A percentile compares a stretch with the other conserved stretches of the same genome.
phyloP scores from a whole-genome alignment of 2,113 vertebrate genomes.

The Pollachius pollachius region DNA sequence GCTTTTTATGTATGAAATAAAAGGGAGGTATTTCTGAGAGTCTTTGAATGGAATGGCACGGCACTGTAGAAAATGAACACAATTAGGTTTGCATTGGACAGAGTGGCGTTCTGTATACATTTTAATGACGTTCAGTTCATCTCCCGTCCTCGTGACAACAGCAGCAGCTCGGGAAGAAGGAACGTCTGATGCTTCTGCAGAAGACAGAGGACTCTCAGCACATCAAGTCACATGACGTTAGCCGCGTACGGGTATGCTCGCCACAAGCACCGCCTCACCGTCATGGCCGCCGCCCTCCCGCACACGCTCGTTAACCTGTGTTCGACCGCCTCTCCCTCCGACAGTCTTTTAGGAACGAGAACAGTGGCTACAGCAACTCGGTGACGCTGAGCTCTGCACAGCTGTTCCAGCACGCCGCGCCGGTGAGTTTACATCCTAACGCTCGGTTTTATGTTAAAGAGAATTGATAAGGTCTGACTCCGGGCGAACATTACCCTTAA shows the following conservation, averaged over 20 bases:
- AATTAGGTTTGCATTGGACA: too few species aligned
- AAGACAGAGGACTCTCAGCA: constrained; percentile 84
- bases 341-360: constrained; percentile 73
- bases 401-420: constrained; percentile 71
- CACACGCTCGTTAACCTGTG: not conserved
- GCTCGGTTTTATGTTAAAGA: too few species aligned
- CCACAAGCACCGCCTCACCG: too few species aligned
- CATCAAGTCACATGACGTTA: constrained; percentile 78
- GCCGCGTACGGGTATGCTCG: constrained; percentile 78
- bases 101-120: too few species aligned
- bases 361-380: constrained; percentile 81
- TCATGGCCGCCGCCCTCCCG: too few species aligned
- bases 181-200: constrained; percentile 86
- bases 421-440: constrained; percentile 59
- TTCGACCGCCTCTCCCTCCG: not conserved
- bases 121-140: not conserved
- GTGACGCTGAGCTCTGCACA: constrained; percentile 51
- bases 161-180: constrained; percentile 86
- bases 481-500: too few species aligned
- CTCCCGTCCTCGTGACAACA: constrained; percentile 61
- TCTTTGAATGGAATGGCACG: too few species aligned
- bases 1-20: constrained; percentile 11
- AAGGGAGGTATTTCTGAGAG: too few species aligned
- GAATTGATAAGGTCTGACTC: too few species aligned
- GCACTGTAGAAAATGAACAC: too few species aligned